These are phyloP conservation scores for Pyrgilauda ruficollis DNA, from an alignment of 2,113 vertebrate species.

Conservation along the genomic window DNA sequence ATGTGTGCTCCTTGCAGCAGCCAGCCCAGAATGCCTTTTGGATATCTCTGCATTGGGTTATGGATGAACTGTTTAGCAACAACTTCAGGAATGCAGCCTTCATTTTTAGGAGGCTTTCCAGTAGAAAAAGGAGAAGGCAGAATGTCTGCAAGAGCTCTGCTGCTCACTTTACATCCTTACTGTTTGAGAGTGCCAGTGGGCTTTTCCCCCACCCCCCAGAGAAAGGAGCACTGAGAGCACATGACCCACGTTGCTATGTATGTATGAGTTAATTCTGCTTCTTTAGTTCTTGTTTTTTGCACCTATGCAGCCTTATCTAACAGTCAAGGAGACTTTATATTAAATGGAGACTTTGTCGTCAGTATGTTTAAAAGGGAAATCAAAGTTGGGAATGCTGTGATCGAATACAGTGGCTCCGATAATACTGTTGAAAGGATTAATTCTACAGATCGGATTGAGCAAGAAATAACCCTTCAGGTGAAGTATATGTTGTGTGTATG, in stretches of 20 bases:
- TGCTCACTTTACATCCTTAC: not conserved
- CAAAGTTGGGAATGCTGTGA: conserved; percentile 87
- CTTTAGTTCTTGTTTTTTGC: conserved; percentile 62
- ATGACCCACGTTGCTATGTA: conserved; percentile 25
- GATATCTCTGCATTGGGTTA: not conserved
- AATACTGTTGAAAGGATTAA: conserved; percentile 92
- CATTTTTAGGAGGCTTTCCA: not conserved
- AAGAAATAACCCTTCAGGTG: conserved; percentile 95
- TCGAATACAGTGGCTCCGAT: conserved; percentile 97
- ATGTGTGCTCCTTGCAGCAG: not conserved
- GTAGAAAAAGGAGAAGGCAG: not conserved
- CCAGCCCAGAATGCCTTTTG: not conserved
- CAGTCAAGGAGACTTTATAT: conserved; percentile 91
- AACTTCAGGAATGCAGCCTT: not conserved
- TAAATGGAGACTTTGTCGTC: conserved; percentile 97
- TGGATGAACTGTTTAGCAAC: not conserved
- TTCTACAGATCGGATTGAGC: conserved; percentile 91
- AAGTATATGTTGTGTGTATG: not conserved
- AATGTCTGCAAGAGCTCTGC: not conserved
- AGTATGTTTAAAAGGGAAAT: conserved; percentile 99
- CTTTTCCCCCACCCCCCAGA: not conserved
- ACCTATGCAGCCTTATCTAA: conserved; percentile 86
- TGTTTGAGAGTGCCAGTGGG: not conserved
- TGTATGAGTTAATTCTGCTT: conserved; percentile 44
- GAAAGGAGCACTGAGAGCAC: not conserved